Conservation (phyloP, 2,888 invertebrate species). For the Linyphia triangularis region DNA sequence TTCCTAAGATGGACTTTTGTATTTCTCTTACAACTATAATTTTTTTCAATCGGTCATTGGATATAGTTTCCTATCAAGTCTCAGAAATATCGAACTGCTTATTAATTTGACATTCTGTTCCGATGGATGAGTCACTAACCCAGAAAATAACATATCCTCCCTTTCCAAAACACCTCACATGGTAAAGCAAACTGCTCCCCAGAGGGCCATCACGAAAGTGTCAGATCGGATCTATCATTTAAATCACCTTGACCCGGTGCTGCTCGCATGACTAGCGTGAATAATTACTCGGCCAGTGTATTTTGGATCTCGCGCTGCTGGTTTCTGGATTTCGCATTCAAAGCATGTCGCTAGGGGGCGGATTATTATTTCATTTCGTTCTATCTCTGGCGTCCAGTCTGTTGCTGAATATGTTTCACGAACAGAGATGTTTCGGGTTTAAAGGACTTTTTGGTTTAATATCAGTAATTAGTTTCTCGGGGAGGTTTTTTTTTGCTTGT, state of each 20-base stretch:
- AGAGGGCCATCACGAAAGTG: background rate
- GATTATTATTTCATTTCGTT: conserved; percentile 15
- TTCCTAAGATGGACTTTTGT: too few relatives aligned
- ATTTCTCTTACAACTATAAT: too few relatives aligned
- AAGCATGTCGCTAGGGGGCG: background rate
- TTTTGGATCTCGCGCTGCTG: background rate
- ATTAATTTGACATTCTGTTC: too few relatives aligned
- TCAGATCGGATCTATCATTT: conserved; percentile 3
- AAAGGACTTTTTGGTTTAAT: background rate
- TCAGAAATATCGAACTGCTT: too few relatives aligned
- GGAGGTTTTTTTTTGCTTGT: background rate
- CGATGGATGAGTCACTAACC: background rate
- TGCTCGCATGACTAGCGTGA: background rate
- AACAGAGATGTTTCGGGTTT: background rate
- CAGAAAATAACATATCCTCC: background rate
- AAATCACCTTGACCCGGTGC: conserved; percentile 37
- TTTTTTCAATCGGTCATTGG: too few relatives aligned
- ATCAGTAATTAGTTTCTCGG: background rate
- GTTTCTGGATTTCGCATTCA: conserved; percentile 6
- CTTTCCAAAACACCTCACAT: background rate
- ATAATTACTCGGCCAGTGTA: background rate
- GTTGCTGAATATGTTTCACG: background rate
- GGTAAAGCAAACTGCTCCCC: background rate
- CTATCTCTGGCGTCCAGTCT: background rate
- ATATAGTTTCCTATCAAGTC: too few relatives aligned